A percentile compares a stretch with the other conserved stretches of the same genome.
Conservation (phyloP, 2,797 vertebrate genomes). For the Chelon labrosus region DNA sequence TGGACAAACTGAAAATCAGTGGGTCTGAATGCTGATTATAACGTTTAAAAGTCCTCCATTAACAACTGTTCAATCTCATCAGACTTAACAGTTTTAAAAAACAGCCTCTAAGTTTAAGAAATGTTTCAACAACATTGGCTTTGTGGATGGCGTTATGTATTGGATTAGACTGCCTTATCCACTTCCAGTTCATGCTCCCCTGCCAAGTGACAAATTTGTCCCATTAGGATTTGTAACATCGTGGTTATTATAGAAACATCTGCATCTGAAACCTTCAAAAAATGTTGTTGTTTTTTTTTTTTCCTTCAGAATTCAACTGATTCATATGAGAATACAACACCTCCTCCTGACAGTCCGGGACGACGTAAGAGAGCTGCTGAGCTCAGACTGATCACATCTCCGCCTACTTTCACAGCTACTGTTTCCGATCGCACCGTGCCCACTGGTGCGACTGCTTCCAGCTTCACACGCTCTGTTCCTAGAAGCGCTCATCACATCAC, state of each 20-base stretch:
- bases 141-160: background rate
- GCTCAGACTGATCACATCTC: slow-evolving; percentile 79
- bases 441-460: slow-evolving; percentile 60
- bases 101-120: too few species aligned
- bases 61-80: too few species aligned
- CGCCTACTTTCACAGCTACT: slow-evolving; percentile 79
- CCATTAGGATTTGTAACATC: background rate
- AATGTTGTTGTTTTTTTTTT: background rate
- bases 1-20: too few species aligned
- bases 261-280: background rate
- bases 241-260: background rate
- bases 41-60: too few species aligned
- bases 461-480: slow-evolving; percentile 42
- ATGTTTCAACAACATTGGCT: background rate
- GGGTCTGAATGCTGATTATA: too few species aligned
- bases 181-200: background rate
- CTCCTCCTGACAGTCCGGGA: slow-evolving; percentile 54
- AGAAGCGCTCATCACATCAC: slow-evolving; percentile 26
- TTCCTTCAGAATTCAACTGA: slow-evolving; percentile 79
- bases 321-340: slow-evolving; percentile 64
- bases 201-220: background rate
- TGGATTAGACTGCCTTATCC: background rate
- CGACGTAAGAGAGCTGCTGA: slow-evolving; percentile 88
- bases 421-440: slow-evolving; percentile 67
- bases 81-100: too few species aligned